Evolutionary conservation across 2,888 invertebrate species (phyloP), one percentile per base, ranked within the genome.

Genomic region (Acholoe squamosa): DNA sequence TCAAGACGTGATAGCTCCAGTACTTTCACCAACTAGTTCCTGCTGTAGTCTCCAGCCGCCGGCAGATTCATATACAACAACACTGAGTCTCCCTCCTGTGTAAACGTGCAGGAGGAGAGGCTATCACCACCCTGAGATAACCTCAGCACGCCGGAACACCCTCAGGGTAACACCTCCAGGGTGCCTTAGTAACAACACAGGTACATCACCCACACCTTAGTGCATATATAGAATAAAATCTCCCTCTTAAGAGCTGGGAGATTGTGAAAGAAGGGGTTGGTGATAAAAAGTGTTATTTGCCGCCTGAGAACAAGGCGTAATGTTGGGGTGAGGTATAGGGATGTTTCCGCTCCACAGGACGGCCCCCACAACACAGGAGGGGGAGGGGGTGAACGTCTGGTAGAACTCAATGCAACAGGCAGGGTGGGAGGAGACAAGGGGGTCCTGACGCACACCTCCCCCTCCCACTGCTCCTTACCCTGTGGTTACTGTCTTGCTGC

Each of bases 251-350:
- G 28, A 71, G 71, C 28, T 71, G 71, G 28, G 71, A 71, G 14
- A 25, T 22, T 28, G 25, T 28, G 25, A 25, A n/a, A 43, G 43
- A 3, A 71, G 71, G 25, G 16, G 12, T 22, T 7, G 19, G 61
- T 3, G 61, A 61, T 19, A 61, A n/a, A n/a, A n/a, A 61, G 61
- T n/a, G 31, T 3, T 28, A 25, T 22, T 71, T 0, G 14, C 67
- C 67, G n/a, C 67, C 67, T 12, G 28, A 71, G 71, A 71, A 71
- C 28, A 71, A 71, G 71, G 71, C 71, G 31, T 28, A 71, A 71
- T 71, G 71, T 71, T 71, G 16, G 28, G 71, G 71, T 71, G 31
- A 71, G 71, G 71, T 0, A 25, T 25, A 28, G 71, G n/a, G n/a
- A n/a, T n/a, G n/a, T 71, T 71, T 71, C 71, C 71, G 71, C 25